Percentiles rank a stretch among this genome's conserved stretches.
Conservation (phyloP, 2,113 vertebrate genomes). For the Xyliphius kryptos region DNA sequence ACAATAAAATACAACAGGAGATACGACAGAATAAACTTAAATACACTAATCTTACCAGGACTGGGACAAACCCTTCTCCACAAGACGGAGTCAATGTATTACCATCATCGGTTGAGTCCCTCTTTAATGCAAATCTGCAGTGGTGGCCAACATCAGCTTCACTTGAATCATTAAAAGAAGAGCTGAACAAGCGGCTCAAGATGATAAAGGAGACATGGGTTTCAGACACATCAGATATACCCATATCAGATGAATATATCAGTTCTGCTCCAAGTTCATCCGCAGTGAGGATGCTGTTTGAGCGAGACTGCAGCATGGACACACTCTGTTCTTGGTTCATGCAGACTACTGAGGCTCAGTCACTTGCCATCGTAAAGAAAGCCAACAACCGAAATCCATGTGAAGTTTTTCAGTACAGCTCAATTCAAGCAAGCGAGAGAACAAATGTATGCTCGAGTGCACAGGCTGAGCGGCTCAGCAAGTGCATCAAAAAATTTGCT, state of each 20-base stretch:
- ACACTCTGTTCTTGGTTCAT: slow-evolving; percentile 93
- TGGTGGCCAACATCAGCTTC: slow-evolving; percentile 87
- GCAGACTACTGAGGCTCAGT: slow-evolving; percentile 96
- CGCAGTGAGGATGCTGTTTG: slow-evolving; percentile 84
- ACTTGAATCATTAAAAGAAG: slow-evolving; percentile 73
- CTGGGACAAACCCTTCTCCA: not conserved
- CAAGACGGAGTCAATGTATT: slow-evolving; percentile 57
- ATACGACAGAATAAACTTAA: too few relatives aligned
- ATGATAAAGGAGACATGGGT: slow-evolving; percentile 87
- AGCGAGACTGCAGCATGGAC: slow-evolving; percentile 79
- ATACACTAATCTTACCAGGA: too few relatives aligned
- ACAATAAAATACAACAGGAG: slow-evolving; percentile 64
- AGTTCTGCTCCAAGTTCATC: slow-evolving; percentile 64
- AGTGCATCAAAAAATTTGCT: slow-evolving; percentile 94
- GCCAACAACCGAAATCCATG: slow-evolving; percentile 79
- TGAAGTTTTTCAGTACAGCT: slow-evolving; percentile 76
- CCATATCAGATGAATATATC: slow-evolving; percentile 54
- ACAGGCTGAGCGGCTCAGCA: slow-evolving; percentile 75
- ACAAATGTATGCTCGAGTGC: slow-evolving; percentile 69
- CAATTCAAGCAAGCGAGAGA: slow-evolving; percentile 62
- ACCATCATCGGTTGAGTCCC: slow-evolving; percentile 70
- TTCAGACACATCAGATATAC: slow-evolving; percentile 62
- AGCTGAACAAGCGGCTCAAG: slow-evolving; percentile 78
- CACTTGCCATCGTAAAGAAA: slow-evolving; percentile 86
- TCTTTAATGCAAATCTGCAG: slow-evolving; percentile 73